Conservation (phyloP, 2,113 vertebrate species). For the Pyrgilauda ruficollis region DNA sequence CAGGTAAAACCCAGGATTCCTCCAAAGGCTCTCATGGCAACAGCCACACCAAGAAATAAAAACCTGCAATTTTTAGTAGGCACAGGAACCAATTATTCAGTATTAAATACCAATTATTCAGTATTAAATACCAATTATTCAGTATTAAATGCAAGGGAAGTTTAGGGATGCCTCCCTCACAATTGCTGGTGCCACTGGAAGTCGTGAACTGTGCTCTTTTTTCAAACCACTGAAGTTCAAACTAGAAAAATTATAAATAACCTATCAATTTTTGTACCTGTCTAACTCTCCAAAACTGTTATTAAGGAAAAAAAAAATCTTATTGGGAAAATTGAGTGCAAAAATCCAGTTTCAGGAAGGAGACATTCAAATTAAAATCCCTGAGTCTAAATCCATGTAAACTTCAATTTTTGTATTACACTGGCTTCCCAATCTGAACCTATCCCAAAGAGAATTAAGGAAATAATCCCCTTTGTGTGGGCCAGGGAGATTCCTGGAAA, state of each 20-base stretch:
- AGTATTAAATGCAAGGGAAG: background rate
- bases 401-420: background rate
- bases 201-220: accelerated
- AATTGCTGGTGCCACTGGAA: background rate
- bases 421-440: background rate
- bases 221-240: background rate
- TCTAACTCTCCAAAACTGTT: background rate
- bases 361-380: background rate
- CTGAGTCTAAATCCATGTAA: background rate
- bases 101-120: background rate
- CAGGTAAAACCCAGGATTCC: background rate
- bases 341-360: background rate
- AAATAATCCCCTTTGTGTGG: background rate
- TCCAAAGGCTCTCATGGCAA: background rate
- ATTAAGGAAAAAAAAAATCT: background rate
- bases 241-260: background rate
- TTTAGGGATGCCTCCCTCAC: background rate
- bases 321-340: background rate
- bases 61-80: background rate
- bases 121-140: background rate
- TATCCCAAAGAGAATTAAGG: background rate
- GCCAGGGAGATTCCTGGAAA: background rate
- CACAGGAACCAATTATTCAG: background rate
- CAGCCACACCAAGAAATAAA: background rate
- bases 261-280: background rate